Conservation (phyloP, 2,888 invertebrate genomes). For the Belgica antarctica region DNA sequence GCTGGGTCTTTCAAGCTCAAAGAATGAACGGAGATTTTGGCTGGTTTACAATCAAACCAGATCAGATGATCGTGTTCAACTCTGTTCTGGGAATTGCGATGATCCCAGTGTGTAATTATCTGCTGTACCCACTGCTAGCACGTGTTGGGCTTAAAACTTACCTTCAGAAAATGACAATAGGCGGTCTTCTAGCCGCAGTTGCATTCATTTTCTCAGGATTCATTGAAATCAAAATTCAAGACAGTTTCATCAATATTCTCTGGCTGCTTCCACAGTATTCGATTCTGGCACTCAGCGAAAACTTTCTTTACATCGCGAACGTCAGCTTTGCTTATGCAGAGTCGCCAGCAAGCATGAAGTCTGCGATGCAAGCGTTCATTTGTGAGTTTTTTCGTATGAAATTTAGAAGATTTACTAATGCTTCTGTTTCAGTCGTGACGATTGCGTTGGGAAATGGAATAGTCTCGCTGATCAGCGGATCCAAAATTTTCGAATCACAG, state of each 20-base stretch:
- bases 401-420: no score
- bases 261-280: conserved; percentile 69
- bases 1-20: conserved; percentile 87
- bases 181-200: conserved; percentile 78
- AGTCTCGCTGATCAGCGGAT: conserved; percentile 85
- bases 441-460: conserved; percentile 92
- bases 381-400: no score
- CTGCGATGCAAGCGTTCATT: conserved; percentile 73
- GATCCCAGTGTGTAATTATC: conserved; percentile 79
- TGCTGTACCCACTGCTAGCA: conserved; percentile 74
- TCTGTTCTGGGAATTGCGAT: conserved; percentile 79
- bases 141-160: conserved; percentile 70
- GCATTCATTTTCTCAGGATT: conserved; percentile 86
- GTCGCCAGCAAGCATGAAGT: conserved; percentile 82
- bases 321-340: conserved; percentile 91
- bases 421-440: conserved; percentile 89
- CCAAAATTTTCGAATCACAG: conserved; percentile 72
- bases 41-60: conserved; percentile 75
- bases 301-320: conserved; percentile 93
- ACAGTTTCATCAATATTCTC: conserved; percentile 55
- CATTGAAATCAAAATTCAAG: conserved; percentile 75
- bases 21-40: conserved; percentile 81
- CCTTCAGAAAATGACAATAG: conserved; percentile 80
- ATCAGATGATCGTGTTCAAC: conserved; percentile 93
- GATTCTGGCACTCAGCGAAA: conserved; percentile 64